phyloP scores from a whole-genome alignment of 2,888 invertebrate genomes.

The Exocentrus adspersus region DNA sequence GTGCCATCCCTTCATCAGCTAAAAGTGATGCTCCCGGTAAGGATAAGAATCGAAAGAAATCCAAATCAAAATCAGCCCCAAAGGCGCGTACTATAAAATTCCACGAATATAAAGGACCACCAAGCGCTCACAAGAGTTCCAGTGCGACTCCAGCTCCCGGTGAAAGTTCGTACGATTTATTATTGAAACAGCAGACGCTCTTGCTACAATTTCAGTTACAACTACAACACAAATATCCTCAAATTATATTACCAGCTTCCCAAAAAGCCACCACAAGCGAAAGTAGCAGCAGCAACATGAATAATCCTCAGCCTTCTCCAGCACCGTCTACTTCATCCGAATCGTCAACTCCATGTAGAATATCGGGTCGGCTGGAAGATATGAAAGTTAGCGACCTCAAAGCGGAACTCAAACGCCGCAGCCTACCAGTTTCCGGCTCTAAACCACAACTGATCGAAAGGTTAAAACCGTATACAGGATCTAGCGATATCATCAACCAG shows the following conservation, averaged over 20 bases:
- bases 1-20: constrained; percentile 61
- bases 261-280: constrained; percentile 60
- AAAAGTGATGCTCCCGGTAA: constrained; percentile 72
- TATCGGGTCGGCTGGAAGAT: constrained; percentile 82
- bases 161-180: constrained; percentile 90
- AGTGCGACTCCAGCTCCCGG: constrained; percentile 69
- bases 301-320: constrained; percentile 60
- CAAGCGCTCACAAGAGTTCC: constrained; percentile 79
- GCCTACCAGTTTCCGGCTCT: constrained; percentile 94
- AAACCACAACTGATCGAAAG: constrained; percentile 95
- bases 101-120: constrained; percentile 96
- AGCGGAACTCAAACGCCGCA: constrained; percentile 92
- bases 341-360: constrained; percentile 60
- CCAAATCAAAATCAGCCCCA: constrained; percentile 81
- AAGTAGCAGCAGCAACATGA: constrained; percentile 35
- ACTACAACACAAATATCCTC: constrained; percentile 83
- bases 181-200: constrained; percentile 93
- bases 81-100: constrained; percentile 94
- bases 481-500: constrained; percentile 43
- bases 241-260: constrained; percentile 82
- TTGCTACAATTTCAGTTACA: constrained; percentile 89
- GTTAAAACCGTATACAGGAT: constrained; percentile 75
- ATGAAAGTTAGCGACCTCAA: constrained; percentile 97
- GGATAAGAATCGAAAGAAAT: constrained; percentile 84
- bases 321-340: constrained; percentile 62